phyloP scores from a whole-genome alignment of 2,113 vertebrate genomes.

The Corythornis madagascariensis region DNA sequence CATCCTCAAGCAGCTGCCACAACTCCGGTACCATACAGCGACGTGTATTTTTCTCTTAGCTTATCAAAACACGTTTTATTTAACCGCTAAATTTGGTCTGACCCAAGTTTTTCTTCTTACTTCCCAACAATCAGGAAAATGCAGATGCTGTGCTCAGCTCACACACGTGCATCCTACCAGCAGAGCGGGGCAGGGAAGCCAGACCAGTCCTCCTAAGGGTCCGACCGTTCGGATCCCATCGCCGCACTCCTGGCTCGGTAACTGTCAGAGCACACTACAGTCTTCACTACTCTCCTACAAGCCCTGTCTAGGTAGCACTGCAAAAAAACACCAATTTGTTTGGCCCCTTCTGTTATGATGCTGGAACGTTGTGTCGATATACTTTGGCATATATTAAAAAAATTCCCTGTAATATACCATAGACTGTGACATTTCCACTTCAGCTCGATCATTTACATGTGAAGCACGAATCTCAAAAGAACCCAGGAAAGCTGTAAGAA shows the following conservation, averaged over 20 bases:
- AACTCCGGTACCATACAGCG: slow-evolving; percentile 31
- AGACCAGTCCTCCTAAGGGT: neutral
- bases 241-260: neutral
- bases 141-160: slow-evolving; percentile 13
- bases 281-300: slow-evolving; percentile 25
- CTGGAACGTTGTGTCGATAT: slow-evolving; percentile 51
- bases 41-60: slow-evolving; percentile 53
- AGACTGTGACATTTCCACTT: slow-evolving; percentile 63
- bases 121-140: slow-evolving; percentile 34
- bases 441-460: slow-evolving; percentile 67
- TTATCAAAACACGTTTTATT: slow-evolving; percentile 72
- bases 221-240: neutral
- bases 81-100: slow-evolving; percentile 62
- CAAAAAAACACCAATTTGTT: slow-evolving; percentile 19
- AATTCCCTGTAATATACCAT: slow-evolving; percentile 66
- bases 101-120: slow-evolving; percentile 59
- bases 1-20: slow-evolving; percentile 24
- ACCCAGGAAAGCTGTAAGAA: slow-evolving; percentile 65
- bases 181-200: neutral
- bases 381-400: slow-evolving; percentile 71
- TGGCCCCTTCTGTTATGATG: slow-evolving; percentile 57
- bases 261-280: neutral
- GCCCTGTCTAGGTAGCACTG: slow-evolving; percentile 42
- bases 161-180: slow-evolving; percentile 7
- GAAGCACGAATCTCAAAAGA: slow-evolving; percentile 66